These are phyloP conservation scores for Apodemia duryi DNA, from an alignment of 2,888 invertebrate genomes.

Conservation along the genomic window DNA sequence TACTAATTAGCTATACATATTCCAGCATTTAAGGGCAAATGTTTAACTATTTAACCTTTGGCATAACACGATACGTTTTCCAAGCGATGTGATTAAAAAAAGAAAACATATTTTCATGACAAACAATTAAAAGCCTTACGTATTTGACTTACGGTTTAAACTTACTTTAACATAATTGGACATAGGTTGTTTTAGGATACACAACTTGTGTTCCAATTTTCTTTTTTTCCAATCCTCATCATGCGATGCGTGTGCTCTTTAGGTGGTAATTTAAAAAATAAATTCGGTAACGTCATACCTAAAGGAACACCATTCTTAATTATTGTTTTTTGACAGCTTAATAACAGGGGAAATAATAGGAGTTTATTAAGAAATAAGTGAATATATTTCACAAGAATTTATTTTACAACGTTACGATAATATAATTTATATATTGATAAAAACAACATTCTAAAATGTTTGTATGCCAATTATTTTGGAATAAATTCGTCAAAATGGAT, in stretches of 20 bases:
- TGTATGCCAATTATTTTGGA: too few species aligned
- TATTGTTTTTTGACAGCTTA: constrained; percentile 13
- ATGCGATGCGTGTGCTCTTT: constrained; percentile 56
- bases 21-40: constrained; percentile 36
- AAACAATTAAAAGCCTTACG: constrained; percentile 20
- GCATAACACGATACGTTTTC: constrained; percentile 54
- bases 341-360: constrained; percentile 13
- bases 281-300: constrained; percentile 42
- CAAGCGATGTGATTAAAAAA: constrained; percentile 41
- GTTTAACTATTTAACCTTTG: constrained; percentile 51
- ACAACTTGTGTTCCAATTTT: constrained; percentile 29
- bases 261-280: constrained; percentile 41
- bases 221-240: constrained; percentile 40
- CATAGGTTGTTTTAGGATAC: constrained; percentile 15
- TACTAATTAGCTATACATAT: constrained; percentile 24
- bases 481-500: too few species aligned
- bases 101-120: constrained; percentile 27
- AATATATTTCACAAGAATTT: neutral
- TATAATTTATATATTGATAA: too few species aligned
- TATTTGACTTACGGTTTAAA: constrained; percentile 8
- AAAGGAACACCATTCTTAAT: constrained; percentile 1
- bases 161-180: constrained; percentile 5
- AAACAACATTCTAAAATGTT: too few species aligned
- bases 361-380: constrained; percentile 22
- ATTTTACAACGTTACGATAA: too few species aligned